Base-by-base conservation (phyloP, 2,113 vertebrate species). In the Neopipo cinnamomea region DNA sequence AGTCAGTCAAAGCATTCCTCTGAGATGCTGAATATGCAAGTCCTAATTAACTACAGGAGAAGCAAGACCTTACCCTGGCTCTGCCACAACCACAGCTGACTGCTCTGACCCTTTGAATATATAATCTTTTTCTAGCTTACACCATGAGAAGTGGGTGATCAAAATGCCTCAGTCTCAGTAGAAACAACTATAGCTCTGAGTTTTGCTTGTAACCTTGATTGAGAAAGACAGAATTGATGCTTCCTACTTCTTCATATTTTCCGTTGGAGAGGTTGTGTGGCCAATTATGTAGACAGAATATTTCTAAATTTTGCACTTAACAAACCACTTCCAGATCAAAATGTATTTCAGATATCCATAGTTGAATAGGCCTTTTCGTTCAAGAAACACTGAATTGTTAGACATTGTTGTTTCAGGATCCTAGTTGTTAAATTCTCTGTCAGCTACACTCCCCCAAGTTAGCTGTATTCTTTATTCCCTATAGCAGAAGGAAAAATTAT, bases 201-300 rank as follows among this genome's bases (percentile, higher is more conserved):
- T 65, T 89, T 63, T 63, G 20, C 9, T 68, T 65, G 9, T 86
- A 67, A 12, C 4, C 4, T 6, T 67, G 5, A 12, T 28, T 79
- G 17, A 47, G 23, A 91, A 87, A 85, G 35, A 12, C 17, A 66
- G 9, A 59, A 86, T 16, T 17, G 18, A 33, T 5, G 14, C 3
- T 67, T 89, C 7, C 24, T 76, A 23, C 12, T 46, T 50, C 17
- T 49, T 88, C 6, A 20, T 33, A 12, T 68, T 65, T 92, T 80
- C 9, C 14, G 11, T 55, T 35, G 27, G 14, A 50, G 11, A 37
- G 16, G 13, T 35, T 27, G 8, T 44, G 3, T 59, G 5, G 3
- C 4, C 3, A 49, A 0, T 35, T 73, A 50, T 2, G 4, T 30
- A 41, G 3, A 24, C 24, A 42, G 18, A 82, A 78, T 35, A 66